Conservation (phyloP, 1,140 invertebrate genomes). For the Bombus affinis region DNA sequence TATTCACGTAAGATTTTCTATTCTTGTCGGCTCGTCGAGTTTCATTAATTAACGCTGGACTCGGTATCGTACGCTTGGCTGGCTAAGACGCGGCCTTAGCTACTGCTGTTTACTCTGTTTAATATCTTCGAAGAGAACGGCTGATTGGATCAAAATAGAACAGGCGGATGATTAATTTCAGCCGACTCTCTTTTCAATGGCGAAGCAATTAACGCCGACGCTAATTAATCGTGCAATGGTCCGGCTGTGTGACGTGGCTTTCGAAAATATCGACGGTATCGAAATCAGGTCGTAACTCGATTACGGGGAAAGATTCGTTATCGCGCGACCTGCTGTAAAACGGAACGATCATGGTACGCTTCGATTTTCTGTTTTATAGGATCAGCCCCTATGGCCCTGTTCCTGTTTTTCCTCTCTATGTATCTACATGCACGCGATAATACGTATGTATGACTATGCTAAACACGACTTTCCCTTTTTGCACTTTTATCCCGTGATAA, state of each 20-base stretch:
- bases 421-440: neutral
- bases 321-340: neutral
- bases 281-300: conserved; percentile 13
- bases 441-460: neutral
- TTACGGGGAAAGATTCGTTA: conserved; percentile 14
- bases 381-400: neutral
- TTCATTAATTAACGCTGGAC: conserved; percentile 36
- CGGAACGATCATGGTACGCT: neutral
- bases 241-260: neutral
- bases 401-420: neutral
- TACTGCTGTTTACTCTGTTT: neutral
- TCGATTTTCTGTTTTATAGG: neutral
- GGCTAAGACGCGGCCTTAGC: neutral
- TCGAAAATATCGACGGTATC: conserved; percentile 8
- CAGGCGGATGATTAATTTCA: conserved; percentile 20
- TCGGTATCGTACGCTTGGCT: too few relatives aligned
- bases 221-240: conserved; percentile 22
- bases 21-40: neutral
- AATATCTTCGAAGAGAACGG: neutral
- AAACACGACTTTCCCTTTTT: neutral
- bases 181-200: neutral
- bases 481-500: neutral
- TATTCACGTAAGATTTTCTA: conserved; percentile 28
- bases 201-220: neutral
- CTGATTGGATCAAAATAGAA: conserved; percentile 2